These are phyloP conservation scores for Habrosyne pyritoides DNA, from an alignment of 2,888 invertebrate genomes.

Conservation along the genomic window DNA sequence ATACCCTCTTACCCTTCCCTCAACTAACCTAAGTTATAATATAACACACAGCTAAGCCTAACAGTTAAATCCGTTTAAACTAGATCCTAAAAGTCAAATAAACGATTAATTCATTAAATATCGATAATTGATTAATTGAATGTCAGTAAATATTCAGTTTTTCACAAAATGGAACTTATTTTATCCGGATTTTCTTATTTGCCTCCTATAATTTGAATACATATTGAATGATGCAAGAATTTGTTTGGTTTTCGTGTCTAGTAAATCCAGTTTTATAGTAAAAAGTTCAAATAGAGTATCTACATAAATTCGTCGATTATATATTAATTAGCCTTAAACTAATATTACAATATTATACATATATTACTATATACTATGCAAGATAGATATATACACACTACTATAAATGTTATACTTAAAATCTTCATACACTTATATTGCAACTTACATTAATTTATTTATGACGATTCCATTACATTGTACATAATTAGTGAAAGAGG, in stretches of 20 bases:
- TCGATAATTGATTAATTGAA: too few relatives aligned
- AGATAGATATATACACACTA: background rate
- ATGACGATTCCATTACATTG: background rate
- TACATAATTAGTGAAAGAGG: background rate
- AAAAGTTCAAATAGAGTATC: background rate
- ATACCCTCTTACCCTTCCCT: background rate
- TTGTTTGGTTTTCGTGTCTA: background rate
- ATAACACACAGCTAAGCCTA: too few relatives aligned
- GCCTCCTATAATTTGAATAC: too few relatives aligned
- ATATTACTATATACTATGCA: background rate
- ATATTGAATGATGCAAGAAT: too few relatives aligned
- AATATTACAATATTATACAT: background rate
- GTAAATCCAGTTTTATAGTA: background rate
- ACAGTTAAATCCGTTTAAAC: too few relatives aligned
- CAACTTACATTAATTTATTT: background rate
- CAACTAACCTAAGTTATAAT: too few relatives aligned
- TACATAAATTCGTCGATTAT: background rate
- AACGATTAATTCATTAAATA: too few relatives aligned
- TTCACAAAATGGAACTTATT: too few relatives aligned
- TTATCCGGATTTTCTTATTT: too few relatives aligned
- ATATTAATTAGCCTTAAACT: background rate
- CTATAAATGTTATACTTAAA: background rate
- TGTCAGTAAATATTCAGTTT: too few relatives aligned
- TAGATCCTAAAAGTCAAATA: too few relatives aligned
- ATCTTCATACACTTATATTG: background rate